Evolutionary conservation across 2,113 vertebrate genomes (phyloP).

Genomic region (Ailuropoda melanoleuca): DNA sequence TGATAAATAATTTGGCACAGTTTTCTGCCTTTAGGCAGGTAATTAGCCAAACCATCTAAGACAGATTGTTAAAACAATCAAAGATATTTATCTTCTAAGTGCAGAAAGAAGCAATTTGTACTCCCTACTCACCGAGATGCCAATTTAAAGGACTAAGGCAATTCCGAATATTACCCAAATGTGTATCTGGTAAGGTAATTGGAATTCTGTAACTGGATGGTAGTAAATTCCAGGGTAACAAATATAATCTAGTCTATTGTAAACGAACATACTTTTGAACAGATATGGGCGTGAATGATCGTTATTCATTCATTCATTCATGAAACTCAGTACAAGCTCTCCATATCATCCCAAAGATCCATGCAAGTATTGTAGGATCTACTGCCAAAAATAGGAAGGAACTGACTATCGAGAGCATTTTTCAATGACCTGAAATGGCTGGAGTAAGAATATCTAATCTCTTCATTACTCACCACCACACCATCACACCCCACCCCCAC

Average conservation of each 20-base stretch:
- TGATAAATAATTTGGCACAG: not conserved
- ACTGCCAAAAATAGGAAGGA: not conserved
- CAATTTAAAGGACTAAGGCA: not conserved
- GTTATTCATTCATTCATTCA: slow-evolving; percentile 16
- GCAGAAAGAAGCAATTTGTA: not conserved
- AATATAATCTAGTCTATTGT: not conserved
- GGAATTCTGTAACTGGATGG: not conserved
- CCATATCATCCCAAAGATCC: not conserved
- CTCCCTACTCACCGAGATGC: not conserved
- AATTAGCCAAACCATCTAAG: slow-evolving; percentile 26
- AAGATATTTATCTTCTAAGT: not conserved
- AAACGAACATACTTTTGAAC: not conserved
- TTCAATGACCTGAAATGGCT: not conserved
- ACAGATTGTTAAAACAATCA: not conserved
- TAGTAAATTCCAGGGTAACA: not conserved
- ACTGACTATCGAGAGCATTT: not conserved
- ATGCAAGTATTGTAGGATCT: not conserved
- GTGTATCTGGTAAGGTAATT: not conserved
- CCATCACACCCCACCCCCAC: fast-evolving
- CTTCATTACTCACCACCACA: not conserved
- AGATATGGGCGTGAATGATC: not conserved
- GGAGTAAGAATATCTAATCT: not conserved
- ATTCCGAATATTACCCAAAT: slow-evolving; percentile 21
- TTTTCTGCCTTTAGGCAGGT: not conserved
- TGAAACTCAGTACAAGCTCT: not conserved